Conservation (phyloP, 2,797 vertebrate species). For the Gallirallus australis region DNA sequence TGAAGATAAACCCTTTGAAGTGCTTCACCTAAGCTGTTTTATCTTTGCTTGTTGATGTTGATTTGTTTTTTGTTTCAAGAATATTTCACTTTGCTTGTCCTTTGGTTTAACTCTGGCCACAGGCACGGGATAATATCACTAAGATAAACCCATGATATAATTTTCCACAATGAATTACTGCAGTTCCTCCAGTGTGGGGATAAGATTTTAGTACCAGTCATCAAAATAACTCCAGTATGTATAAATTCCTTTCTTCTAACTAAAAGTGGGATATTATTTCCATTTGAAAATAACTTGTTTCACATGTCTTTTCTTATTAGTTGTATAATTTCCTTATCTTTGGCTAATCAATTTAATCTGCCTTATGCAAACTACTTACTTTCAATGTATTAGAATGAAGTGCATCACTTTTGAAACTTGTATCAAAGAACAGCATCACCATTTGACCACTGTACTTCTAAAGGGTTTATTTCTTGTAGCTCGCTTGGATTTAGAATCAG, state of each 20-base stretch:
- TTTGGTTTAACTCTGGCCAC: background rate
- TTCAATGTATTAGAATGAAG: background rate
- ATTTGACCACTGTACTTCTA: background rate
- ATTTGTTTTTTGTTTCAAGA: background rate
- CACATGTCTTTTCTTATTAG: background rate
- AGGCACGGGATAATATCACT: background rate
- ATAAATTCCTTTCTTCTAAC: background rate
- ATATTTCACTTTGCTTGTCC: background rate
- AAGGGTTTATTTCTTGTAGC: background rate
- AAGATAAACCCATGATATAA: background rate
- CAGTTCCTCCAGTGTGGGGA: background rate
- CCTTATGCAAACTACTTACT: background rate
- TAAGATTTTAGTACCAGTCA: background rate
- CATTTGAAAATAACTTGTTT: background rate
- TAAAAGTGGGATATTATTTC: background rate
- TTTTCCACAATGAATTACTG: background rate
- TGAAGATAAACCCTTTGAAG: conserved; percentile 11
- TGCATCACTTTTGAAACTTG: background rate
- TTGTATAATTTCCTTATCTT: background rate
- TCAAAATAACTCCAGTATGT: background rate
- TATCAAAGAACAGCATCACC: background rate
- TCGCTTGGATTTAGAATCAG: background rate
- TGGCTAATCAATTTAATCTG: background rate
- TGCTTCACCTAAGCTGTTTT: background rate
- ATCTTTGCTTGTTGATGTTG: background rate